Percentiles rank a stretch among this genome's conserved stretches.
phyloP scores from a whole-genome alignment of 2,888 invertebrate species.

The Anagyrus pseudococci region DNA sequence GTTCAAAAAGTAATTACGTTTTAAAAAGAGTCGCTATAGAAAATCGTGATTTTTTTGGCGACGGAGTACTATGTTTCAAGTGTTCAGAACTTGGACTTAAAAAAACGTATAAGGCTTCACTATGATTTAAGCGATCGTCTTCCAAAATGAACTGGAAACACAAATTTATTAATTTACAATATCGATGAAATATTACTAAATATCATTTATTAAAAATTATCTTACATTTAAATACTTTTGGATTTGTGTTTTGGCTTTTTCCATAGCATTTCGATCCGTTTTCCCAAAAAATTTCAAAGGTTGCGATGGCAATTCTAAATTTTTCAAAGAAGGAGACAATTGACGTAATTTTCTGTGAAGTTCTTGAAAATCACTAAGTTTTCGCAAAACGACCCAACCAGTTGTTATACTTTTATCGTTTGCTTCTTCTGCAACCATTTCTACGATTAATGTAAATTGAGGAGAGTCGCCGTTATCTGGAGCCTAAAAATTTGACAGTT shows the following conservation, averaged over 20 bases:
- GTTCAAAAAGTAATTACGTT: slow-evolving; percentile 66
- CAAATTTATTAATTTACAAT: slow-evolving; percentile 13
- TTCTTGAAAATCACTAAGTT: slow-evolving; percentile 73
- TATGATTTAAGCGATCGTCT: slow-evolving; percentile 85
- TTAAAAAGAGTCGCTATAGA: slow-evolving; percentile 87
- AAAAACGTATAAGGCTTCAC: slow-evolving; percentile 89
- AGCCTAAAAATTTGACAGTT: slow-evolving; percentile 56
- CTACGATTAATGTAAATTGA: slow-evolving; percentile 82
- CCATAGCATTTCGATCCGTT: slow-evolving; percentile 79
- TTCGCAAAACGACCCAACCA: slow-evolving; percentile 73
- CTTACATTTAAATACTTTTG: slow-evolving; percentile 86
- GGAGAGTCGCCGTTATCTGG: slow-evolving; percentile 72
- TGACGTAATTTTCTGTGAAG: slow-evolving; percentile 84
- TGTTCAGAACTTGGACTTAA: slow-evolving; percentile 92
- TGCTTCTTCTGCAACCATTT: slow-evolving; percentile 73
- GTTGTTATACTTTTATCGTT: slow-evolving; percentile 69
- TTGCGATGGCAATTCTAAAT: slow-evolving; percentile 82
- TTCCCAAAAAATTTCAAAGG: slow-evolving; percentile 86
- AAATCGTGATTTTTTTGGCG: slow-evolving; percentile 86
- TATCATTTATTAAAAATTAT: slow-evolving; percentile 37
- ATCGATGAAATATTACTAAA: slow-evolving; percentile 8
- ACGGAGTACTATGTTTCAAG: slow-evolving; percentile 77
- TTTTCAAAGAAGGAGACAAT: slow-evolving; percentile 80
- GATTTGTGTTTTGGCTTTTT: slow-evolving; percentile 82
- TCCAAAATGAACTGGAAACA: slow-evolving; percentile 77